phyloP scores from a whole-genome alignment of 1,140 invertebrate genomes.

The Adelges cooleyi region DNA sequence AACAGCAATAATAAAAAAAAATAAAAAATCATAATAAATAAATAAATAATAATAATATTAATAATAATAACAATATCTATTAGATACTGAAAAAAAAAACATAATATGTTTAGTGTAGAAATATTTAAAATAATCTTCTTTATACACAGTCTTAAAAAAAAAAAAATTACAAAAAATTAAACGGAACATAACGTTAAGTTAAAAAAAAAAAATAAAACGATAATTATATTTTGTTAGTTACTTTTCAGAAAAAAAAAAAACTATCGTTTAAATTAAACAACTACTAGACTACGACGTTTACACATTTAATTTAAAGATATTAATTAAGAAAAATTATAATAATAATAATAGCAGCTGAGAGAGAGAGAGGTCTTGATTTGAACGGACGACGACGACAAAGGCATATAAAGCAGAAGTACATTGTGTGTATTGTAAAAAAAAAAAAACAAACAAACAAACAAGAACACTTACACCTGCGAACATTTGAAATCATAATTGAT shows the following conservation, averaged over 20 bases:
- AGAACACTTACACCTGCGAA: background rate
- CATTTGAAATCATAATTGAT: too few species aligned
- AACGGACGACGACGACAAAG: background rate
- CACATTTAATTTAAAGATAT: background rate
- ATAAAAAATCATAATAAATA: constrained; percentile 12
- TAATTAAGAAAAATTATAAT: constrained; percentile 5
- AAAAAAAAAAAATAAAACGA: constrained; percentile 18
- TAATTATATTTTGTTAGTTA: constrained; percentile 11
- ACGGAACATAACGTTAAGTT: background rate
- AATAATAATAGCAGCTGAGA: too few species aligned
- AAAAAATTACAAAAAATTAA: constrained; percentile 6
- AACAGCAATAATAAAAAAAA: background rate
- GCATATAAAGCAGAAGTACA: background rate
- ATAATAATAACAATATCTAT: constrained; percentile 8
- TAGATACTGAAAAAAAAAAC: constrained; percentile 7
- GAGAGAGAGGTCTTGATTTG: background rate
- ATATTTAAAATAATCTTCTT: constrained; percentile 9
- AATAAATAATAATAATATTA: too few species aligned
- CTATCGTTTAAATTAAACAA: background rate
- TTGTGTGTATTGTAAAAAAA: background rate
- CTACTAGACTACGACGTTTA: background rate
- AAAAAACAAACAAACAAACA: background rate
- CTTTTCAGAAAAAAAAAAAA: background rate
- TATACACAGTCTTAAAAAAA: constrained; percentile 26
- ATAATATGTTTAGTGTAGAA: background rate